Percentiles rank a stretch among this genome's conserved stretches.
phyloP scores from a whole-genome alignment of 2,797 vertebrate species.

The Lophotriccus pileatus region DNA sequence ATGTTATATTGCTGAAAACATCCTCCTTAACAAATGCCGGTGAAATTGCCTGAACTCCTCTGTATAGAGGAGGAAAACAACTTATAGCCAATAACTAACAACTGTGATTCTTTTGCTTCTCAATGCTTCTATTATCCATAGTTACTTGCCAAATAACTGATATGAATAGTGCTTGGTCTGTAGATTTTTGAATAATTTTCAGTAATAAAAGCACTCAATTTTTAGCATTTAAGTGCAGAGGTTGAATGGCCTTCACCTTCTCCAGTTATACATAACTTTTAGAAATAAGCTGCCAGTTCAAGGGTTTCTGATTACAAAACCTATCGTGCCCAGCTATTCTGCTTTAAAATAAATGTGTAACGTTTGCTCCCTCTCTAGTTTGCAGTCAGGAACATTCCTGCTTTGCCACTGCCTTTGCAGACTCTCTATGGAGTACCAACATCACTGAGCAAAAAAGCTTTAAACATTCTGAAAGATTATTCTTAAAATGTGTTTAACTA shows the following conservation, averaged over 20 bases:
- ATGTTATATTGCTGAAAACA: not conserved
- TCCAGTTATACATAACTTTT: not conserved
- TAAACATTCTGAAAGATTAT: not conserved
- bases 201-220: slow-evolving; percentile 22
- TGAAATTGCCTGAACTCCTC: not conserved
- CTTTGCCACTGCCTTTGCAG: not conserved
- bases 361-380: slow-evolving; percentile 52
- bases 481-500: not conserved
- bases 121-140: not conserved
- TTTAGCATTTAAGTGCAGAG: not conserved
- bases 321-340: not conserved
- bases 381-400: not conserved
- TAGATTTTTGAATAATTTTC: slow-evolving; percentile 12
- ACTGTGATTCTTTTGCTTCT: not conserved
- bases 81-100: not conserved
- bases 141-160: slow-evolving; percentile 34
- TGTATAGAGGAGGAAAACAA: not conserved
- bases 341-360: not conserved
- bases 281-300: not conserved
- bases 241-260: not conserved
- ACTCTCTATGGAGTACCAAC: not conserved
- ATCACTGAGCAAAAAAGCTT: not conserved
- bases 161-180: not conserved
- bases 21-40: not conserved
- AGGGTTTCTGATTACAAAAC: slow-evolving; percentile 8